Percentiles rank a stretch among this genome's conserved stretches.
Evolutionary conservation across 1,140 invertebrate genomes (phyloP).

Genomic region (Dryas iulia): DNA sequence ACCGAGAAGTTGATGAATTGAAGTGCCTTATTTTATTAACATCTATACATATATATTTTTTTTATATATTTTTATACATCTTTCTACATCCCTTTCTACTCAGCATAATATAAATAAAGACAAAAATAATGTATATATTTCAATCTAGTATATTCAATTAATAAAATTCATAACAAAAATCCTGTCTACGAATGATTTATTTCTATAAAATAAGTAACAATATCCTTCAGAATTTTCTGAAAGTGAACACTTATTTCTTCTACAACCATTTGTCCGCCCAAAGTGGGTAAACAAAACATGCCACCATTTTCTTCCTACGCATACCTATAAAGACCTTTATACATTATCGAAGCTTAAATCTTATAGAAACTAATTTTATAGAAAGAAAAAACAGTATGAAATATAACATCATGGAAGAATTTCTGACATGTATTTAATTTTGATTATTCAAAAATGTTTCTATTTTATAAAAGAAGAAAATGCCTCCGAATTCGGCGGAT

Average conservation of each 20-base stretch:
- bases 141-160: background rate
- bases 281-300: slow-evolving; percentile 27
- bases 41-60: too few relatives aligned
- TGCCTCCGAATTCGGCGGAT: too few relatives aligned
- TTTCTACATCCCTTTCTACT: background rate
- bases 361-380: too few relatives aligned
- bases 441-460: too few relatives aligned
- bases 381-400: too few relatives aligned
- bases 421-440: too few relatives aligned
- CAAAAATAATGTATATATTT: background rate
- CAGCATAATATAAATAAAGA: background rate
- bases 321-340: background rate
- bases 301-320: slow-evolving; percentile 18
- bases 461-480: too few relatives aligned
- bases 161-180: background rate
- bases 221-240: slow-evolving; percentile 9
- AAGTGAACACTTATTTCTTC: slow-evolving; percentile 18
- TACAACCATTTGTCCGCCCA: slow-evolving; percentile 3
- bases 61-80: background rate
- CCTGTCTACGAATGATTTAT: background rate
- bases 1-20: too few relatives aligned
- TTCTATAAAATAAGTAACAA: slow-evolving; percentile 4
- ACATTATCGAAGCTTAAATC: background rate
- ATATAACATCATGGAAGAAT: too few relatives aligned
- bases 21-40: too few relatives aligned